phyloP scores from a whole-genome alignment of 2,888 invertebrate genomes.

The Dioctria rufipes region DNA sequence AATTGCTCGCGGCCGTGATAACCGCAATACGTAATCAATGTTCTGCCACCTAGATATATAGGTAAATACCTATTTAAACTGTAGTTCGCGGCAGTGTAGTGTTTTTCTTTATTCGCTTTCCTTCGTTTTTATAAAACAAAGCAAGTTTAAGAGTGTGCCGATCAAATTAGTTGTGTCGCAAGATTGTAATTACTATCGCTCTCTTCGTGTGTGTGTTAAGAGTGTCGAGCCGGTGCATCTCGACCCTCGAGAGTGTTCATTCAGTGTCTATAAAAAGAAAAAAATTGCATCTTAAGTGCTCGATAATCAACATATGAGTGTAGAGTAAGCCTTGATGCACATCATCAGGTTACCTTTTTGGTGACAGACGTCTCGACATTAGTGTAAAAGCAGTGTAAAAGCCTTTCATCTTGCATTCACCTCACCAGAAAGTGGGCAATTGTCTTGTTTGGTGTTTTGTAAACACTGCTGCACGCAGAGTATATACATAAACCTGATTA shows the following conservation, averaged over 20 bases:
- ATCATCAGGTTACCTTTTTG: not conserved
- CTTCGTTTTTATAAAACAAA: constrained; percentile 4
- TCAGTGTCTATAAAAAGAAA: not conserved
- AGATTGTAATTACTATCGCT: not conserved
- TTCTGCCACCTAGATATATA: not conserved
- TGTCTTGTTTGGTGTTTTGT: too few species aligned
- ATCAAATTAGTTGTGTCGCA: not conserved
- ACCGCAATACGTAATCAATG: constrained; percentile 32
- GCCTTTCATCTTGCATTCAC: too few species aligned
- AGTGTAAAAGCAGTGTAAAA: too few species aligned
- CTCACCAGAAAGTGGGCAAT: too few species aligned
- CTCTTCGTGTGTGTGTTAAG: not conserved
- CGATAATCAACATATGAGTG: not conserved
- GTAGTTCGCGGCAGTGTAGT: not conserved
- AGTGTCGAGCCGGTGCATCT: not conserved
- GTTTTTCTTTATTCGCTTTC: too few species aligned
- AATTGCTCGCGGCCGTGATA: constrained; percentile 39
- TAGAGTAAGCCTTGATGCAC: not conserved
- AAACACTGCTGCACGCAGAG: too few species aligned
- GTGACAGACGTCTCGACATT: too few species aligned
- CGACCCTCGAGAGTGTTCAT: not conserved
- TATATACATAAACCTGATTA: too few species aligned
- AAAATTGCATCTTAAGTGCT: not conserved
- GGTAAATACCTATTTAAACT: not conserved
- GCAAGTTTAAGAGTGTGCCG: constrained; percentile 2